Percentiles rank a stretch among this genome's conserved stretches.
Evolutionary conservation across 1,140 invertebrate species (phyloP).

Genomic region (Epicauta chinensis): DNA sequence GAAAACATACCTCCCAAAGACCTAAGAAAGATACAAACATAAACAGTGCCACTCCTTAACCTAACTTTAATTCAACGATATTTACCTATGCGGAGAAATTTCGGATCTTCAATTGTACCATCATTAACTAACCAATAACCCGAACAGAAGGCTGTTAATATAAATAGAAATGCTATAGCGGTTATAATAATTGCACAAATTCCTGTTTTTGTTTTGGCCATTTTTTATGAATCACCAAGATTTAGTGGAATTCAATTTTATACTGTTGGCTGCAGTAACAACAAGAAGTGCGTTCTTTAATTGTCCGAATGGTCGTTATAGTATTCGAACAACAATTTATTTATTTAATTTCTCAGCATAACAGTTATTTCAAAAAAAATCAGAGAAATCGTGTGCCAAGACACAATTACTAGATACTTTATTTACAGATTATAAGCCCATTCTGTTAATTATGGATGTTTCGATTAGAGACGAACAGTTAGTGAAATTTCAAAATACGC

Average conservation of each 20-base stretch:
- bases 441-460: no score
- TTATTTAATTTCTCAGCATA: no score
- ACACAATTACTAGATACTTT: no score
- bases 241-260: no score
- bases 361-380: no score
- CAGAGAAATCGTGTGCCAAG: no score
- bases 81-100: conserved; percentile 76
- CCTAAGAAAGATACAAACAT: conserved; percentile 52
- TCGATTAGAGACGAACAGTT: no score
- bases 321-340: no score
- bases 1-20: conserved; percentile 90
- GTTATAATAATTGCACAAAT: conserved; percentile 62
- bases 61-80: conserved; percentile 3
- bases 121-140: conserved; percentile 91
- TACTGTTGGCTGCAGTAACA: no score
- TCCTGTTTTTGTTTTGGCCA: conserved; percentile 62
- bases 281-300: no score
- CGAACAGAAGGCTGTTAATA: conserved; percentile 83
- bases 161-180: conserved; percentile 61
- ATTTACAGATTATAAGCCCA: no score
- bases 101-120: conserved; percentile 67
- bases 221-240: conserved; percentile 21
- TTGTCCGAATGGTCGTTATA: no score
- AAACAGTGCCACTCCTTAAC: conserved; percentile 21
- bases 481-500: neutral